These are phyloP conservation scores for Synergus itoensis DNA, from an alignment of 2,888 invertebrate species.

Conservation along the genomic window DNA sequence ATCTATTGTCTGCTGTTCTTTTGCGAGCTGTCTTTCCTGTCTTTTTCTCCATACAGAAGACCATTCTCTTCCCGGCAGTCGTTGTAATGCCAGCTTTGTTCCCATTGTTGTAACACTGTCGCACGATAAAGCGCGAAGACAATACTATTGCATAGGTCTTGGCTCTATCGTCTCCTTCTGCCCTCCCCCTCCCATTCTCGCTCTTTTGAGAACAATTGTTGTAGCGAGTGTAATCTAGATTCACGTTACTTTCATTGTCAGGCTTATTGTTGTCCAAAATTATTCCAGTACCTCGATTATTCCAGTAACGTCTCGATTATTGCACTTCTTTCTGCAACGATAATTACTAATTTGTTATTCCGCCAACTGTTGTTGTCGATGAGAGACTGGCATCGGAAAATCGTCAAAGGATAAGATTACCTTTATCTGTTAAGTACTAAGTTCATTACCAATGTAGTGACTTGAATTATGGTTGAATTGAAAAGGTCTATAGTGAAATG, in stretches of 20 bases:
- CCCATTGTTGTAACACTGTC: slow-evolving; percentile 72
- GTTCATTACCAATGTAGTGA: too few relatives aligned
- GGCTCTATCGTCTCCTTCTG: slow-evolving; percentile 54
- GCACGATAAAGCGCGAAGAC: slow-evolving; percentile 73
- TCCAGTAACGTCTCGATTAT: background rate
- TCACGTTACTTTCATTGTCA: slow-evolving; percentile 32
- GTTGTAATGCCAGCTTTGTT: slow-evolving; percentile 71
- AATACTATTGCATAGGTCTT: slow-evolving; percentile 66
- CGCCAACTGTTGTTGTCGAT: too few relatives aligned
- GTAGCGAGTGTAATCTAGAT: slow-evolving; percentile 36
- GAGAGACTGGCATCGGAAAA: too few relatives aligned
- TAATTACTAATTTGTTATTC: slow-evolving; percentile 8
- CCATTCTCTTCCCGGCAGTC: slow-evolving; percentile 67
- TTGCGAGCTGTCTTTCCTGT: slow-evolving; percentile 67
- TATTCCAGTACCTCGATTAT: slow-evolving; percentile 7
- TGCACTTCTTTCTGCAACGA: background rate
- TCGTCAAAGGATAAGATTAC: too few relatives aligned
- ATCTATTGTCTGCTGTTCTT: slow-evolving; percentile 70
- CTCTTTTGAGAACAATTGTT: slow-evolving; percentile 34
- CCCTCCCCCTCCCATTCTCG: background rate
- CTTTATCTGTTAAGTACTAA: background rate
- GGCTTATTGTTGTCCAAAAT: slow-evolving; percentile 15
- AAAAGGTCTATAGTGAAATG: too few relatives aligned
- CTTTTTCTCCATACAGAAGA: slow-evolving; percentile 53
- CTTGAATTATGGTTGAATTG: too few relatives aligned